These are phyloP conservation scores for Hetaerina titia DNA, from an alignment of 2,888 invertebrate genomes.

Conservation along the genomic window DNA sequence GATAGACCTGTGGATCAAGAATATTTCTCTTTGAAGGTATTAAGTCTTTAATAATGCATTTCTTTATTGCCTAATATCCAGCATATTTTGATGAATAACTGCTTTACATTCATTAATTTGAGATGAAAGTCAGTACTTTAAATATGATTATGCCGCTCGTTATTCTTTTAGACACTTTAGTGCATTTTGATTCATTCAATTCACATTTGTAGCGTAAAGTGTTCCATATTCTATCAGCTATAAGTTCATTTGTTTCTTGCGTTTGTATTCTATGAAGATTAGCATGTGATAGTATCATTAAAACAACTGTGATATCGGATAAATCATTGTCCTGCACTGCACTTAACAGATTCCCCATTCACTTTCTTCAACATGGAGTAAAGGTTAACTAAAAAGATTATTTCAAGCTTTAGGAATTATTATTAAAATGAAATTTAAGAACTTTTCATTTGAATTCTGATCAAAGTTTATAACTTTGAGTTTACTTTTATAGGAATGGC, in stretches of 20 bases:
- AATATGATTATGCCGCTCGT: background rate
- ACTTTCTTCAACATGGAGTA: background rate
- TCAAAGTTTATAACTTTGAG: too few relatives aligned
- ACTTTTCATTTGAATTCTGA: too few relatives aligned
- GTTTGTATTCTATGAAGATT: too few relatives aligned
- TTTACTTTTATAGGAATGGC: too few relatives aligned
- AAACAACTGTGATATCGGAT: background rate
- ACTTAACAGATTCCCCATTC: background rate
- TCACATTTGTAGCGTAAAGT: too few relatives aligned
- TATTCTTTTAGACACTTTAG: background rate
- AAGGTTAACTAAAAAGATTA: background rate
- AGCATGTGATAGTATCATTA: background rate
- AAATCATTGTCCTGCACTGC: background rate
- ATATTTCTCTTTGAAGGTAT: slow-evolving; percentile 59
- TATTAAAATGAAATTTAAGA: too few relatives aligned
- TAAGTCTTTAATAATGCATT: background rate
- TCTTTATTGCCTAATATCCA: background rate
- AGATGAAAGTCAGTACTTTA: background rate
- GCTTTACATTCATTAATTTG: background rate
- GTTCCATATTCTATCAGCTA: background rate
- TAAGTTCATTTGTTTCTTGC: too few relatives aligned
- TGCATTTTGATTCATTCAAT: background rate
- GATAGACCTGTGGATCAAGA: slow-evolving; percentile 84
- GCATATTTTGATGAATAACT: background rate
- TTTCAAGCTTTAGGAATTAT: background rate